Percentiles rank a stretch among this genome's conserved stretches.
phyloP scores from a whole-genome alignment of 2,797 vertebrate species.

The Enteromius treurensis region DNA sequence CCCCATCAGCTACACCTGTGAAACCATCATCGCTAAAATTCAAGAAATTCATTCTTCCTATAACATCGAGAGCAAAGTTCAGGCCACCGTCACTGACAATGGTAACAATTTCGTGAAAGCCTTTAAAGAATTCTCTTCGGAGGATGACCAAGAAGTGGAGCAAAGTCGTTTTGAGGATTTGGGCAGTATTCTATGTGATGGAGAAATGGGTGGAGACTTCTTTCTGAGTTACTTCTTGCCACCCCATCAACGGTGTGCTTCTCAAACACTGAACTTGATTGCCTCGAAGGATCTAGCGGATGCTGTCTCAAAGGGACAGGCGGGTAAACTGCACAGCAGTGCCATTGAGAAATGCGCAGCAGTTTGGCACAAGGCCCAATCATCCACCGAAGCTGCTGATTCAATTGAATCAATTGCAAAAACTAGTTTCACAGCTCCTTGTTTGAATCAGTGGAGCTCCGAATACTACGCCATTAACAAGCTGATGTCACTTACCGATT shows the following conservation, averaged over 20 bases:
- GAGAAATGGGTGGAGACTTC: conserved; percentile 37
- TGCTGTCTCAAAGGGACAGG: conserved; percentile 73
- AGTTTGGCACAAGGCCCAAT: conserved; percentile 76
- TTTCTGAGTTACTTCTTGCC: conserved; percentile 67
- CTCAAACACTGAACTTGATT: conserved; percentile 74
- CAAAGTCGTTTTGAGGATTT: conserved; percentile 38
- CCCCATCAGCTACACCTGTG: conserved; percentile 69
- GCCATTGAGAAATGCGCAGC: conserved; percentile 73
- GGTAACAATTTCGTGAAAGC: conserved; percentile 74
- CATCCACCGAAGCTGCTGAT: conserved; percentile 69
- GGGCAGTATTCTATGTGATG: conserved; percentile 29
- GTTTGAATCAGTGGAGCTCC: conserved; percentile 73
- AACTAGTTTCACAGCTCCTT: conserved; percentile 70
- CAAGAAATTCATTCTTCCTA: conserved; percentile 73
- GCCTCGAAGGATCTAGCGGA: conserved; percentile 74
- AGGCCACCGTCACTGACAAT: conserved; percentile 75
- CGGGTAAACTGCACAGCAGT: conserved; percentile 72
- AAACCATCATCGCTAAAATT: conserved; percentile 71
- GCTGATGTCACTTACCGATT: conserved; percentile 70
- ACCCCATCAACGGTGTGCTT: conserved; percentile 72
- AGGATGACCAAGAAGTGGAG: conserved; percentile 27
- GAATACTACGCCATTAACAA: conserved; percentile 77
- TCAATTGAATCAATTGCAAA: conserved; percentile 73
- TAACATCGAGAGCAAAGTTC: conserved; percentile 76
- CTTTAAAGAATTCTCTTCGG: conserved; percentile 71